Percentiles rank a stretch among this genome's conserved stretches.
phyloP scores from a whole-genome alignment of 1,140 invertebrate genomes.

The Pseudomyrmex dendroicus region DNA sequence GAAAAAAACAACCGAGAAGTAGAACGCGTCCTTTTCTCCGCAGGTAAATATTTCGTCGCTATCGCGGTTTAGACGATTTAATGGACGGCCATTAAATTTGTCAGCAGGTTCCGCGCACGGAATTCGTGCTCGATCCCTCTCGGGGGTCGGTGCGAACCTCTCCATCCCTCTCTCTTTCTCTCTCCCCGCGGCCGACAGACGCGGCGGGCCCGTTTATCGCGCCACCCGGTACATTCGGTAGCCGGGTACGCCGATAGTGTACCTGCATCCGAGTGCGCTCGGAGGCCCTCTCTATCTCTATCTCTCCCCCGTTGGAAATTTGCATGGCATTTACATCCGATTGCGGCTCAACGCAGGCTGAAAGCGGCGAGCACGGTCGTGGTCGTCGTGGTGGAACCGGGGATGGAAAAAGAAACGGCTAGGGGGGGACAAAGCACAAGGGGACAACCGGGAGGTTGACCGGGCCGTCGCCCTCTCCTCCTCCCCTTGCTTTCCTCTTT shows the following conservation, averaged over 20 bases:
- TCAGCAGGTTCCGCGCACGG: slow-evolving; percentile 60
- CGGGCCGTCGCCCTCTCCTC: not conserved
- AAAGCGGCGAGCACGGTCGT: slow-evolving; percentile 63
- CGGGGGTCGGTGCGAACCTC: slow-evolving; percentile 6
- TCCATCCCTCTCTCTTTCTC: too few species aligned
- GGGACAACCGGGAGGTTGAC: slow-evolving; percentile 10
- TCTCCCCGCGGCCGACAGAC: slow-evolving; percentile 3
- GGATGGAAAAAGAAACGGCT: slow-evolving; percentile 2
- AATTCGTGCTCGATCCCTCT: slow-evolving; percentile 56
- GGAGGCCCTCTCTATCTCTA: slow-evolving; percentile 58
- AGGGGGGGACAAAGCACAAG: not conserved
- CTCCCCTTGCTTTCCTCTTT: not conserved
- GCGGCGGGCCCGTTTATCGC: slow-evolving; percentile 63
- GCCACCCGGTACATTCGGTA: slow-evolving; percentile 71
- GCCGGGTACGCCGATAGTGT: slow-evolving; percentile 59
- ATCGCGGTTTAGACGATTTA: slow-evolving; percentile 59
- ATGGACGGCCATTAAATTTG: slow-evolving; percentile 71
- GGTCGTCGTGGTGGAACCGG: slow-evolving; percentile 21
- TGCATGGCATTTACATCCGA: slow-evolving; percentile 79
- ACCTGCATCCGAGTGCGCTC: slow-evolving; percentile 43
- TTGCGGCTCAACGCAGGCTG: slow-evolving; percentile 72
- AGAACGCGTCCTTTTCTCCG: slow-evolving; percentile 51
- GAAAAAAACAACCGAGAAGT: not conserved
- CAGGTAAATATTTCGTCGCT: slow-evolving; percentile 71
- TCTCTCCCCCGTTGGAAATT: slow-evolving; percentile 66